These are phyloP conservation scores for Oxycera nigricornis DNA, from an alignment of 2,888 invertebrate genomes.

Conservation along the genomic window DNA sequence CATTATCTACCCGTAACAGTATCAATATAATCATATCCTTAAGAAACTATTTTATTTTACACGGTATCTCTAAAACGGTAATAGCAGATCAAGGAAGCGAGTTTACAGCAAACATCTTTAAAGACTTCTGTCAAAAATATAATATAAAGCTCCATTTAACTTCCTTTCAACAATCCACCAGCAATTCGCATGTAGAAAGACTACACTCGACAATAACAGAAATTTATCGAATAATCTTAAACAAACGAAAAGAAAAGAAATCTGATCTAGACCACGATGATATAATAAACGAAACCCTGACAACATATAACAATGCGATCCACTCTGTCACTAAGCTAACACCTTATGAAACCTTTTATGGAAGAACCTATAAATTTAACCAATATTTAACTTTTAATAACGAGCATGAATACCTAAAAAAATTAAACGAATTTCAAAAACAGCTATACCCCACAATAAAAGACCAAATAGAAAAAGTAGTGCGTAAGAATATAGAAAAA, in stretches of 20 bases:
- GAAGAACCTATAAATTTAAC: background rate
- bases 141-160: constrained; percentile 42
- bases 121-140: constrained; percentile 45
- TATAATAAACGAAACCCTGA: background rate
- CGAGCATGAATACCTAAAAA: too few relatives aligned
- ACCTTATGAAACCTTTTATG: background rate
- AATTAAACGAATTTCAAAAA: background rate
- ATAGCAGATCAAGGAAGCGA: constrained; percentile 38
- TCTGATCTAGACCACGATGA: too few relatives aligned
- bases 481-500: too few relatives aligned
- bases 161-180: constrained; percentile 43
- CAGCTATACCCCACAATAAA: background rate
- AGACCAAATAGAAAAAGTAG: background rate
- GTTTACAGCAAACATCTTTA: constrained; percentile 45
- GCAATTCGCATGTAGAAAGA: constrained; percentile 45
- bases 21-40: background rate
- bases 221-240: constrained; percentile 47
- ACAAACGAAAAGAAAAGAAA: too few relatives aligned
- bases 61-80: constrained; percentile 21
- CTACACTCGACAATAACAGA: constrained; percentile 45
- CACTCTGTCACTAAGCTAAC: background rate
- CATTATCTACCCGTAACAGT: constrained; percentile 5
- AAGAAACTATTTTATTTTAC: constrained; percentile 6
- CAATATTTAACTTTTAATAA: too few relatives aligned
- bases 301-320: background rate